These are phyloP conservation scores for Agapornis canus DNA, from an alignment of 2,797 vertebrate species.

Conservation along the genomic window DNA sequence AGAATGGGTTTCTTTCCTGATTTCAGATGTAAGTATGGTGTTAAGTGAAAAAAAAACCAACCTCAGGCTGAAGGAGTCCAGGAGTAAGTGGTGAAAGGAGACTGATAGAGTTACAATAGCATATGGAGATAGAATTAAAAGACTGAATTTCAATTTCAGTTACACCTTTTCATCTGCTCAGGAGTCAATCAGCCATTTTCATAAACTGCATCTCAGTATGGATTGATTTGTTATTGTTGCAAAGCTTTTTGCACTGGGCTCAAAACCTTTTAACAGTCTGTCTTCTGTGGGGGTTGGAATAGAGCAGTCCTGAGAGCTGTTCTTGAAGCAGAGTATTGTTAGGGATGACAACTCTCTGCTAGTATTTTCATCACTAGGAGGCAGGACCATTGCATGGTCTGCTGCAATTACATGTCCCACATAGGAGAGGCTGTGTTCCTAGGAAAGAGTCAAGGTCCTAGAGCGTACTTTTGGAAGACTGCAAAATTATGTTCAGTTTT, in stretches of 20 bases:
- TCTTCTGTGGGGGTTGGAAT: not conserved
- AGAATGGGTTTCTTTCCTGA: not conserved
- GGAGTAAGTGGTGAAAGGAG: not conserved
- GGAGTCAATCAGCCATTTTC: constrained; percentile 18
- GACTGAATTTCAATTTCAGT: not conserved
- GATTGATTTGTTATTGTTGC: constrained; percentile 59
- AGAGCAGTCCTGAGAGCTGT: not conserved
- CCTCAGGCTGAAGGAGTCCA: not conserved
- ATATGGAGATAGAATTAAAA: not conserved
- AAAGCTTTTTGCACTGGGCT: not conserved
- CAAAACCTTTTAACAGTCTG: not conserved
- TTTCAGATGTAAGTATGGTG: not conserved
- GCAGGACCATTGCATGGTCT: not conserved
- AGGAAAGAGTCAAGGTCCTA: not conserved
- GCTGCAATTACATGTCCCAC: not conserved
- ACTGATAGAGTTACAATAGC: constrained; percentile 34
- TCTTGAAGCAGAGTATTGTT: not conserved
- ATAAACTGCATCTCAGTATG: not conserved
- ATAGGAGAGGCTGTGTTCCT: not conserved
- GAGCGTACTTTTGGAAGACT: not conserved
- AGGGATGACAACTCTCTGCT: not conserved
- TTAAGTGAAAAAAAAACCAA: not conserved
- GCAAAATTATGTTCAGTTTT: not conserved
- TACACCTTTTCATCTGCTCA: not conserved
- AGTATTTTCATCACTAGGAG: accelerated